These are phyloP conservation scores for Ips typographus DNA, from an alignment of 1,140 invertebrate genomes.

Conservation along the genomic window DNA sequence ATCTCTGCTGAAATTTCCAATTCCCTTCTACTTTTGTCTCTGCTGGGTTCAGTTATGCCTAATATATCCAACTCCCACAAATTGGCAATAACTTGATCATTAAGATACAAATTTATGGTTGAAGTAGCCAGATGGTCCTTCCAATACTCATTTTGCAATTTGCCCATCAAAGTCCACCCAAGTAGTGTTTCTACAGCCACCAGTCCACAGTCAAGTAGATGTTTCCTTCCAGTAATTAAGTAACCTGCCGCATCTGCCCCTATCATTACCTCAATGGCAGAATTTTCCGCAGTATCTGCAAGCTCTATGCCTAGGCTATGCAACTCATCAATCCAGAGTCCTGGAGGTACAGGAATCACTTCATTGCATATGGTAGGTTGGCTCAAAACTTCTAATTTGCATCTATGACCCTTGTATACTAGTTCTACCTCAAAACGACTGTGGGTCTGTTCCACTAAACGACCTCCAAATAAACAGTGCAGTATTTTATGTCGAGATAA, in stretches of 20 bases:
- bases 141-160: background rate
- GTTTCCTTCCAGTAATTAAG: slow-evolving; percentile 36
- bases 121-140: slow-evolving; percentile 9
- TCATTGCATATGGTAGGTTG: slow-evolving; percentile 21
- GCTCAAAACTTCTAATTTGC: slow-evolving; percentile 26
- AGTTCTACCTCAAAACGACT: slow-evolving; percentile 2
- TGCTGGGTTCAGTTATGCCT: slow-evolving; percentile 22
- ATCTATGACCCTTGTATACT: slow-evolving; percentile 2
- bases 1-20: slow-evolving; percentile 1
- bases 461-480: slow-evolving; percentile 2
- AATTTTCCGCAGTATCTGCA: slow-evolving; percentile 15
- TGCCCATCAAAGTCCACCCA: slow-evolving; percentile 47
- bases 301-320: slow-evolving; percentile 10
- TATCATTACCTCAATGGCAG: slow-evolving; percentile 38
- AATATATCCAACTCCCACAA: slow-evolving; percentile 31
- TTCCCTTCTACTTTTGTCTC: slow-evolving; percentile 15
- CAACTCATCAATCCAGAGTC: slow-evolving; percentile 26
- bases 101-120: slow-evolving; percentile 12
- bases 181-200: slow-evolving; percentile 46
- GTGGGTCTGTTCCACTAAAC: background rate
- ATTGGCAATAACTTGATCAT: slow-evolving; percentile 16
- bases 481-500: background rate
- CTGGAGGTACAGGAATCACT: background rate
- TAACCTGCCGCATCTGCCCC: slow-evolving; percentile 45
- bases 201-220: slow-evolving; percentile 37